These are phyloP conservation scores for Alosa alosa DNA, from an alignment of 2,113 vertebrate species.

Conservation along the genomic window DNA sequence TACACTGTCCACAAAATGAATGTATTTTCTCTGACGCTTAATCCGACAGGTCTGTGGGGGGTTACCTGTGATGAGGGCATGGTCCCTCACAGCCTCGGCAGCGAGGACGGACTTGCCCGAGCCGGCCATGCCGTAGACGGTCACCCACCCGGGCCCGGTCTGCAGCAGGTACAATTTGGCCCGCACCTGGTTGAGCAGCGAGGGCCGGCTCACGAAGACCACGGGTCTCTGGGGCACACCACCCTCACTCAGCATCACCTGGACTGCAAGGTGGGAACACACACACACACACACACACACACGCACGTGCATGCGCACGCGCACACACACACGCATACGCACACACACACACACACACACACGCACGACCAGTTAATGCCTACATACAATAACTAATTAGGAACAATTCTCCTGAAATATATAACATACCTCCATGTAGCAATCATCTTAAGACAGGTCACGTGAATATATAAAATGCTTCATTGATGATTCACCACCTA, in stretches of 20 bases:
- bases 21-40: not conserved
- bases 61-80: slow-evolving; percentile 80
- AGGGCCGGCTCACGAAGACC: slow-evolving; percentile 85
- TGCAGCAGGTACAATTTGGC: slow-evolving; percentile 76
- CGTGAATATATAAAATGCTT: too few species aligned
- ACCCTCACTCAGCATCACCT: slow-evolving; percentile 84
- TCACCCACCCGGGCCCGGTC: slow-evolving; percentile 84
- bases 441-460: too few species aligned
- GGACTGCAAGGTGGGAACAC: slow-evolving; percentile 59
- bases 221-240: slow-evolving; percentile 93
- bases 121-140: slow-evolving; percentile 93
- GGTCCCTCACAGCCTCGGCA: slow-evolving; percentile 87
- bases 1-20: too few species aligned
- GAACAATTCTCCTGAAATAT: too few species aligned
- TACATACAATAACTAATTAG: too few species aligned
- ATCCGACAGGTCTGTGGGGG: not conserved
- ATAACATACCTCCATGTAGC: too few species aligned
- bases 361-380: too few species aligned
- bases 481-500: too few species aligned
- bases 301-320: not conserved
- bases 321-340: not conserved
- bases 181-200: slow-evolving; percentile 76
- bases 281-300: not conserved
- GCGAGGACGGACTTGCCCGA: slow-evolving; percentile 96
- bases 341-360: too few species aligned